Evolutionary conservation across 2,888 invertebrate species (phyloP).

Genomic region (Teinopalpus imperialis): DNA sequence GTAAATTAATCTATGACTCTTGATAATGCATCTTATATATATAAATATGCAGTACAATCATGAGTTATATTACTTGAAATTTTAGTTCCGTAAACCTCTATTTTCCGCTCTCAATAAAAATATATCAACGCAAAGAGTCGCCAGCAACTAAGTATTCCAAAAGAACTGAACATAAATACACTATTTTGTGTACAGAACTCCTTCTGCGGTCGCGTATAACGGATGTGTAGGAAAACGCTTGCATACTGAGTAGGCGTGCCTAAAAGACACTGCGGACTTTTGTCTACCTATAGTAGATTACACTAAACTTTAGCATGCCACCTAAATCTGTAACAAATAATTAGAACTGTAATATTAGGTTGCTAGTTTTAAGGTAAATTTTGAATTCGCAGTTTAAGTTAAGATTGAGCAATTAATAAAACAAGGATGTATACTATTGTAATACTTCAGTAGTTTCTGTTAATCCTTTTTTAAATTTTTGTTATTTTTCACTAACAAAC

Average conservation of each 20-base stretch:
- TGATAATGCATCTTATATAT: too few relatives aligned
- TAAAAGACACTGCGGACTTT: conserved; percentile 80
- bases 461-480: too few relatives aligned
- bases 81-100: conserved; percentile 47
- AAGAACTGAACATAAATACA: conserved; percentile 75
- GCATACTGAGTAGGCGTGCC: conserved; percentile 81
- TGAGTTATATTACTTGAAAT: conserved; percentile 6
- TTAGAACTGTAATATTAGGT: too few relatives aligned
- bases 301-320: conserved; percentile 75
- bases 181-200: conserved; percentile 79
- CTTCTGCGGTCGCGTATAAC: conserved; percentile 77
- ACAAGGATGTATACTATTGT: too few relatives aligned
- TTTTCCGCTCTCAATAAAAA: conserved; percentile 63
- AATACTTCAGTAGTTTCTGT: too few relatives aligned
- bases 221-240: conserved; percentile 79
- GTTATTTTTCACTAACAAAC: too few relatives aligned
- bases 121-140: conserved; percentile 73
- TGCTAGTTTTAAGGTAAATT: too few relatives aligned
- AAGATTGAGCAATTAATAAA: too few relatives aligned
- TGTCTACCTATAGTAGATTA: conserved; percentile 74
- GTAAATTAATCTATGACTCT: too few relatives aligned
- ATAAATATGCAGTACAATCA: background rate
- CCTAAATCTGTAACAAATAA: conserved; percentile 69
- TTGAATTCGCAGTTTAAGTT: too few relatives aligned
- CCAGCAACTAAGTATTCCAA: conserved; percentile 73